A percentile compares a stretch with the other conserved stretches of the same genome.
Conservation (phyloP, 2,888 invertebrate species). For the Patella pellucida region DNA sequence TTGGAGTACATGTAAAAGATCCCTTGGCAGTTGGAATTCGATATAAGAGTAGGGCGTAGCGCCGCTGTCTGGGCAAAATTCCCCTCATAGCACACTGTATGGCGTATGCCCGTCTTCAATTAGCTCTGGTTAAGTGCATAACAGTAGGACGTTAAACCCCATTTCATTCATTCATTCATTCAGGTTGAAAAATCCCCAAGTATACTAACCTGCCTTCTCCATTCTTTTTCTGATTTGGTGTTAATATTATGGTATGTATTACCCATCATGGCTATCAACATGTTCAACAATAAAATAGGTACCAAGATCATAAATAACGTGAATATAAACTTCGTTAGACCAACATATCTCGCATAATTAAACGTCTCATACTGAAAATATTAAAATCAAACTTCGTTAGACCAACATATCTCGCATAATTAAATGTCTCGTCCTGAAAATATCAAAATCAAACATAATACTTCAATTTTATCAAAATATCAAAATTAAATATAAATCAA, state of each 20-base stretch:
- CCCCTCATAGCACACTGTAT: too few relatives aligned
- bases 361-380: conserved; percentile 95
- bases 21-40: too few relatives aligned
- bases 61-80: too few relatives aligned
- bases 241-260: conserved; percentile 99
- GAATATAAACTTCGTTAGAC: conserved; percentile 95
- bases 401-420: conserved; percentile 90
- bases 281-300: conserved; percentile 95
- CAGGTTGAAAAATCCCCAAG: too few relatives aligned
- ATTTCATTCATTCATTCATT: too few relatives aligned
- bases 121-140: too few relatives aligned
- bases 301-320: conserved; percentile 98
- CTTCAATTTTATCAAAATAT: neutral
- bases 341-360: conserved; percentile 89
- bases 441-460: conserved; percentile 22
- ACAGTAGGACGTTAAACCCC: too few relatives aligned
- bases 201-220: conserved; percentile 77
- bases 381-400: conserved; percentile 92
- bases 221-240: conserved; percentile 98
- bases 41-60: too few relatives aligned
- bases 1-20: too few relatives aligned
- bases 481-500: too few relatives aligned
- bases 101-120: too few relatives aligned
- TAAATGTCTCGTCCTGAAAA: conserved; percentile 91
- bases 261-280: conserved; percentile 99